These are phyloP conservation scores for Platichthys flesus DNA, from an alignment of 2,113 vertebrate species.

Conservation along the genomic window DNA sequence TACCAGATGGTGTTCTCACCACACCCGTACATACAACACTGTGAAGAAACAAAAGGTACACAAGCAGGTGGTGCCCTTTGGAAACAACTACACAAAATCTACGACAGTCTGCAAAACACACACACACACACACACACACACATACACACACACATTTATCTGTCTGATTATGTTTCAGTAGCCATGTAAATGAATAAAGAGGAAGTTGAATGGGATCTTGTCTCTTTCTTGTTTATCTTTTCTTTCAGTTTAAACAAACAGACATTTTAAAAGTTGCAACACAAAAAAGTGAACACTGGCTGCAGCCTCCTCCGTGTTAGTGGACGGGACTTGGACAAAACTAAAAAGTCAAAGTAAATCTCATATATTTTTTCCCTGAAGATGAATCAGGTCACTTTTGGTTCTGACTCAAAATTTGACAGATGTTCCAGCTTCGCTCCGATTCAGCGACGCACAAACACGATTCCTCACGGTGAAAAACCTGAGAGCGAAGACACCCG, in stretches of 20 bases:
- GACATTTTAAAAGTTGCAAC: background rate
- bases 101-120: background rate
- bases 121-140: no score
- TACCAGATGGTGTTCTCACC: background rate
- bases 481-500: slow-evolving; percentile 14
- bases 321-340: no score
- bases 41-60: background rate
- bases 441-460: background rate
- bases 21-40: background rate
- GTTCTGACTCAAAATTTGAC: no score
- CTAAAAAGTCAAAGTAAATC: no score
- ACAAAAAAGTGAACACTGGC: background rate
- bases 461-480: slow-evolving; percentile 24
- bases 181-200: no score
- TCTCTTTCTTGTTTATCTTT: no score
- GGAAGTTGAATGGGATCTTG: no score
- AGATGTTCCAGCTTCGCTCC: background rate
- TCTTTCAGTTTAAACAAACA: no score
- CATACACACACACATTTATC: no score
- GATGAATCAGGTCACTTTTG: background rate
- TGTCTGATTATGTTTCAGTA: no score
- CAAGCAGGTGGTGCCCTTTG: background rate
- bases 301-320: no score
- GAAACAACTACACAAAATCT: background rate
- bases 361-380: no score